Conservation (phyloP, 1,140 invertebrate species). For the Pollicipes pollicipes region DNA sequence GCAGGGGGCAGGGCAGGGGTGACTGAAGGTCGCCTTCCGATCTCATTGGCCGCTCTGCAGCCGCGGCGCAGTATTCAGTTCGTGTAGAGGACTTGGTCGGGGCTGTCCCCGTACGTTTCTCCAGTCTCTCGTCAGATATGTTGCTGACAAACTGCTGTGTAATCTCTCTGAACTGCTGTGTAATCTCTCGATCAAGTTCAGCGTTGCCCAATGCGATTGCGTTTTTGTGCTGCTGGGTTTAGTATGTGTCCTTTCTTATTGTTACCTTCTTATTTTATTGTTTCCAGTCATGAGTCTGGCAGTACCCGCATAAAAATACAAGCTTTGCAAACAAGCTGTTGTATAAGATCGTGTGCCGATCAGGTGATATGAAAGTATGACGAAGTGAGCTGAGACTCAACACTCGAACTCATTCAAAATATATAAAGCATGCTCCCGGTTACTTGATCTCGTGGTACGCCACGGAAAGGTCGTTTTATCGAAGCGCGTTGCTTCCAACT, state of each 20-base stretch:
- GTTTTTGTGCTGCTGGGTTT: not conserved
- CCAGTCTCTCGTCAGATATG: not conserved
- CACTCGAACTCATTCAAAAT: no score
- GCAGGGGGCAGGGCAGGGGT: no score
- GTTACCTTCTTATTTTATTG: not conserved
- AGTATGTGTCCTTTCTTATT: not conserved
- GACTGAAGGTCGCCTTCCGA: not conserved
- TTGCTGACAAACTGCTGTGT: no score
- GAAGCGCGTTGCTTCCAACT: no score
- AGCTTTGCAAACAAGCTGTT: not conserved
- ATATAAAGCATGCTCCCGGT: no score
- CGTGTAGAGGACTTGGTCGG: not conserved
- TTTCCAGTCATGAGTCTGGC: not conserved
- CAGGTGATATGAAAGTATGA: no score
- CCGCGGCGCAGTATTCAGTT: not conserved
- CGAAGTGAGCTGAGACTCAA: no score
- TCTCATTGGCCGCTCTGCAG: not conserved
- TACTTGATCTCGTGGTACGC: no score
- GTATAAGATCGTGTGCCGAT: no score
- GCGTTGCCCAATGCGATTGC: not conserved
- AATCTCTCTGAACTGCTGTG: not conserved
- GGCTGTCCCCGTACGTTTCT: not conserved
- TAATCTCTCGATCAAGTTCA: not conserved
- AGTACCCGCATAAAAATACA: not conserved
- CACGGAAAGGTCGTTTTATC: no score